These are phyloP conservation scores for Ophioninae sp. DNA, from an alignment of 2,888 invertebrate species.

Conservation along the genomic window DNA sequence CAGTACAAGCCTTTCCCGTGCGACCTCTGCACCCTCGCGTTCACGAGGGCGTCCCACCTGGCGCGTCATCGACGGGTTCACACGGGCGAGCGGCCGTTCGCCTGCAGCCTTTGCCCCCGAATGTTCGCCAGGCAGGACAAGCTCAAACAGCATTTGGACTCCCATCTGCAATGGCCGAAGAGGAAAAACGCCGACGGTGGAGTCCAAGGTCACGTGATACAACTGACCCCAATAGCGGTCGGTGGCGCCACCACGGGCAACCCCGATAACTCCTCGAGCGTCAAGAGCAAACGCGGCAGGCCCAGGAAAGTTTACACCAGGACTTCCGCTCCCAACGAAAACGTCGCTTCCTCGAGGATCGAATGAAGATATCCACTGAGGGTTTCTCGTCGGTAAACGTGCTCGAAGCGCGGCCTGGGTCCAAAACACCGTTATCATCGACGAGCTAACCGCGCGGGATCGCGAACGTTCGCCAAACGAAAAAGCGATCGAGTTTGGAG, in stretches of 20 bases:
- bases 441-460: slow-evolving; percentile 1
- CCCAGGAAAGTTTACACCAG: slow-evolving; percentile 74
- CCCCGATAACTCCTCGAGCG: slow-evolving; percentile 61
- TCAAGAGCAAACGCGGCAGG: slow-evolving; percentile 75
- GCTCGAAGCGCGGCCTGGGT: neutral
- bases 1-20: slow-evolving; percentile 78
- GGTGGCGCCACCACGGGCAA: slow-evolving; percentile 39
- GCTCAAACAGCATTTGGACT: slow-evolving; percentile 84
- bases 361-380: slow-evolving; percentile 59
- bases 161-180: slow-evolving; percentile 77
- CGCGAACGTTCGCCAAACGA: neutral
- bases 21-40: slow-evolving; percentile 80
- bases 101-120: slow-evolving; percentile 86
- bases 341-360: slow-evolving; percentile 55
- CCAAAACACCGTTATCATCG: neutral
- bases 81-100: slow-evolving; percentile 88
- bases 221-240: slow-evolving; percentile 45
- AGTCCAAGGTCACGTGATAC: slow-evolving; percentile 46
- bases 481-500: neutral
- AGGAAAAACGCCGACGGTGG: slow-evolving; percentile 59
- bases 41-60: slow-evolving; percentile 87
- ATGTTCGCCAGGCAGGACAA: slow-evolving; percentile 89
- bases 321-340: slow-evolving; percentile 58
- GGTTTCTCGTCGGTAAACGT: slow-evolving; percentile 31
- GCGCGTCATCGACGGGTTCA: slow-evolving; percentile 87